These are phyloP conservation scores for Cynocephalus volans DNA, from an alignment of 2,113 vertebrate species.

Conservation along the genomic window DNA sequence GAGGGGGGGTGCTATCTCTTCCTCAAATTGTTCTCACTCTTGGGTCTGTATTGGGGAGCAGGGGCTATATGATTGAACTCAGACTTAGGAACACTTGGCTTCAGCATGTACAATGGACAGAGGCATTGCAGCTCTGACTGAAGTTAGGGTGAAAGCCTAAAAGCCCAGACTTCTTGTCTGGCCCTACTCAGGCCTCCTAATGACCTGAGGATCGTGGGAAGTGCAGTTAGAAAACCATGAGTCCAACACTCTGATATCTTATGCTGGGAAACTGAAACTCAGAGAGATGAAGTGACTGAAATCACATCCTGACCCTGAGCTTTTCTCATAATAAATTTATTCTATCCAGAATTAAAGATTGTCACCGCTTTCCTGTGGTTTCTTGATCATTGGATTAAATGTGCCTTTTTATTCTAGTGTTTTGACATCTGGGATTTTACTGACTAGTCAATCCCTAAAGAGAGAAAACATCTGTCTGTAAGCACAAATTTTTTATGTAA, in stretches of 20 bases:
- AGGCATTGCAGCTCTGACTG: background rate
- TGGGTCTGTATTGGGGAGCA: background rate
- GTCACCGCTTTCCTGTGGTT: background rate
- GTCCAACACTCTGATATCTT: background rate
- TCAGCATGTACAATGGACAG: background rate
- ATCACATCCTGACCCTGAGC: background rate
- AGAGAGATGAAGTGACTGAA: background rate
- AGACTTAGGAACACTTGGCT: background rate
- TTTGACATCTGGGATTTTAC: background rate
- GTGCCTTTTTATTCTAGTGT: background rate
- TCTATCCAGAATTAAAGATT: background rate
- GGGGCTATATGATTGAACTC: rapidly evolving
- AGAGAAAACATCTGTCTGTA: background rate
- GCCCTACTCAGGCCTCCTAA: background rate
- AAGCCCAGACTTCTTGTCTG: background rate
- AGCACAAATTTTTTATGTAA: background rate
- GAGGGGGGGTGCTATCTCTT: background rate
- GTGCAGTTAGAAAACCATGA: background rate
- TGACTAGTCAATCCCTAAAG: background rate
- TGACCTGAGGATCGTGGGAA: background rate
- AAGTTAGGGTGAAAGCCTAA: background rate
- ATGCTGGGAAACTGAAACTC: background rate
- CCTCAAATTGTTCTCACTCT: background rate
- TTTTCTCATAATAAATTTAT: background rate
- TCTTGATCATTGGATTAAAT: background rate